These are phyloP conservation scores for Oryzias celebensis DNA, from an alignment of 2,113 vertebrate species.

Conservation along the genomic window DNA sequence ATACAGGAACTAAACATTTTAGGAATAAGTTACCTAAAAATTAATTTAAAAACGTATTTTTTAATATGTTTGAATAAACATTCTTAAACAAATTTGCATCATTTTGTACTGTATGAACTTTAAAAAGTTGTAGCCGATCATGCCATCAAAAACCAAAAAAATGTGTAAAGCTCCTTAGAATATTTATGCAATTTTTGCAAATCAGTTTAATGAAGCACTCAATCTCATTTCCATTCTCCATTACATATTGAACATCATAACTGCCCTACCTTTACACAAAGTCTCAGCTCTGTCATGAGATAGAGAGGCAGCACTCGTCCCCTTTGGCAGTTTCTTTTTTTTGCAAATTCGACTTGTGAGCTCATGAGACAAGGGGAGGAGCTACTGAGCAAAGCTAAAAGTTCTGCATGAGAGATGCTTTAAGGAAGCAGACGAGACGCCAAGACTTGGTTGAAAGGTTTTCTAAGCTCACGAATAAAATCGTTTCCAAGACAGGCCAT, in stretches of 20 bases:
- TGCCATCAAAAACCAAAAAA: too few relatives aligned
- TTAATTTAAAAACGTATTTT: too few relatives aligned
- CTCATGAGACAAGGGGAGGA: conserved; percentile 41
- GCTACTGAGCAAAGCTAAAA: conserved; percentile 34
- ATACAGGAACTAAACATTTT: too few relatives aligned
- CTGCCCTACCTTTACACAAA: conserved; percentile 12
- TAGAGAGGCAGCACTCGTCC: conserved; percentile 45
- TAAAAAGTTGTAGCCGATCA: too few relatives aligned
- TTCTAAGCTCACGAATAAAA: conserved; percentile 27
- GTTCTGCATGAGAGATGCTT: conserved; percentile 42
- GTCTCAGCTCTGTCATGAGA: conserved; percentile 39
- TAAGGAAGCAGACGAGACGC: conserved; percentile 52
- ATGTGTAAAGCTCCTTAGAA: too few relatives aligned
- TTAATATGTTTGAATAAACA: too few relatives aligned
- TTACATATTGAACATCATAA: neutral
- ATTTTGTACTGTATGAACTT: too few relatives aligned
- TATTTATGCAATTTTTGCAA: too few relatives aligned
- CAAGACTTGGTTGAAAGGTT: conserved; percentile 39
- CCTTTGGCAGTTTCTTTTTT: conserved; percentile 39
- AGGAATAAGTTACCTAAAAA: too few relatives aligned
- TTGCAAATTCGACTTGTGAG: conserved; percentile 57
- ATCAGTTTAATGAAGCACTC: too few relatives aligned
- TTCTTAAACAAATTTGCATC: too few relatives aligned
- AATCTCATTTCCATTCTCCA: too few relatives aligned
- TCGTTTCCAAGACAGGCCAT: conserved; percentile 4